phyloP scores from a whole-genome alignment of 2,888 invertebrate species.

The Amblyjoppa proteus region DNA sequence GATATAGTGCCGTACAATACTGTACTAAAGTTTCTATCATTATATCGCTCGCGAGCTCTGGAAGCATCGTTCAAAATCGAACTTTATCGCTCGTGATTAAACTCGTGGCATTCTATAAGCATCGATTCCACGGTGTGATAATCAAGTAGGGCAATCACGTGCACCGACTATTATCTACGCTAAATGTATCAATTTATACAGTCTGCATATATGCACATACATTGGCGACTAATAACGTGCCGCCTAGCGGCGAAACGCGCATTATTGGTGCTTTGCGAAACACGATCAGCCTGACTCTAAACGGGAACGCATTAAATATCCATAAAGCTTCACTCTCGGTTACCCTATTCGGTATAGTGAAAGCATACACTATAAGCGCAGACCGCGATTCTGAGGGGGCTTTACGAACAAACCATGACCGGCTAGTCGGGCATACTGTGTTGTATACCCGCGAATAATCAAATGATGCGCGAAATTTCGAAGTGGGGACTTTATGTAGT shows the following conservation, averaged over 20 bases:
- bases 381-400: background rate
- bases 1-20: background rate
- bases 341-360: background rate
- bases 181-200: conserved; percentile 28
- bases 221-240: background rate
- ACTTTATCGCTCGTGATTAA: conserved; percentile 14
- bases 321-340: conserved; percentile 28
- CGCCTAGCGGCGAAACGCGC: background rate
- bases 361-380: conserved; percentile 3
- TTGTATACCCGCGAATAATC: background rate
- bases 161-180: background rate
- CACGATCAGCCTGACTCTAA: background rate
- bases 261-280: conserved; percentile 28
- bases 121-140: conserved; percentile 2
- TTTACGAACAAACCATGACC: background rate
- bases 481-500: background rate
- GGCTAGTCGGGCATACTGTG: background rate
- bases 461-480: background rate
- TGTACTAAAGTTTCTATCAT: background rate
- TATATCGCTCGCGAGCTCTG: background rate
- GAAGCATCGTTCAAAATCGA: background rate
- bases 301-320: conserved; percentile 34
- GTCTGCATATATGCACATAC: background rate
- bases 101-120: background rate
- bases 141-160: background rate